A percentile compares a stretch with the other conserved stretches of the same genome.
These are phyloP conservation scores for Malurus alboscapulatus DNA, from an alignment of 2,113 vertebrate species.

Conservation along the genomic window DNA sequence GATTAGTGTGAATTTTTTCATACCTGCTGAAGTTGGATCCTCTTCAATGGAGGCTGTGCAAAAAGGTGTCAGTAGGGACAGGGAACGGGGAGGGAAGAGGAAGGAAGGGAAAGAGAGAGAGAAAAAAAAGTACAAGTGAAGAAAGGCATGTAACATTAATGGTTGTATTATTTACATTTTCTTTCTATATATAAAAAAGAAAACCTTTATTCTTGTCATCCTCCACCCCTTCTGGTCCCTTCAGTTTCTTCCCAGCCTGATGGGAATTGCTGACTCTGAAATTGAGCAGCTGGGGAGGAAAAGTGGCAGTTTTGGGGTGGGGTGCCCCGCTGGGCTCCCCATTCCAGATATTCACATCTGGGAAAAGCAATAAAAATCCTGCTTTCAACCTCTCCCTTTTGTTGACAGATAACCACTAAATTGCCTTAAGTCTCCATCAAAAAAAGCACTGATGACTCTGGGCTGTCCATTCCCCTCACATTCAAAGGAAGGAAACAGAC, in stretches of 20 bases:
- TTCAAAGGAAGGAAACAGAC: not conserved
- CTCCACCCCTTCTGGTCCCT: not conserved
- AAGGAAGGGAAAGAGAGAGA: not conserved
- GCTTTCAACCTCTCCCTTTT: not conserved
- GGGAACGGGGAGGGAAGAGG: not conserved
- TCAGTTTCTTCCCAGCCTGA: not conserved
- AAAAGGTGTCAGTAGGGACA: not conserved
- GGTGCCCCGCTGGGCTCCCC: not conserved
- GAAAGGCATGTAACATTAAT: not conserved
- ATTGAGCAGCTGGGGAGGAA: not conserved
- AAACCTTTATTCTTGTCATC: not conserved
- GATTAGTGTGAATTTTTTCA: not conserved
- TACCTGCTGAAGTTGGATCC: conserved; percentile 73
- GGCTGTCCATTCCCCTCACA: not conserved
- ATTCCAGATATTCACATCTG: not conserved
- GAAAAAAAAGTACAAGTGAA: not conserved
- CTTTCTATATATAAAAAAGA: not conserved
- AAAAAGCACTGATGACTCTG: not conserved
- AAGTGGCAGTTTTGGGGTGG: not conserved
- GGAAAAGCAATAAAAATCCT: not conserved
- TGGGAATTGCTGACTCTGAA: not conserved
- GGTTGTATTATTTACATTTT: not conserved
- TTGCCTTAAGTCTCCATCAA: not conserved
- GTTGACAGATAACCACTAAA: not conserved
- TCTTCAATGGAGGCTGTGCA: conserved; percentile 68